Evolutionary conservation across 2,888 invertebrate genomes (phyloP).

Genomic region (Campopleginae sp.): DNA sequence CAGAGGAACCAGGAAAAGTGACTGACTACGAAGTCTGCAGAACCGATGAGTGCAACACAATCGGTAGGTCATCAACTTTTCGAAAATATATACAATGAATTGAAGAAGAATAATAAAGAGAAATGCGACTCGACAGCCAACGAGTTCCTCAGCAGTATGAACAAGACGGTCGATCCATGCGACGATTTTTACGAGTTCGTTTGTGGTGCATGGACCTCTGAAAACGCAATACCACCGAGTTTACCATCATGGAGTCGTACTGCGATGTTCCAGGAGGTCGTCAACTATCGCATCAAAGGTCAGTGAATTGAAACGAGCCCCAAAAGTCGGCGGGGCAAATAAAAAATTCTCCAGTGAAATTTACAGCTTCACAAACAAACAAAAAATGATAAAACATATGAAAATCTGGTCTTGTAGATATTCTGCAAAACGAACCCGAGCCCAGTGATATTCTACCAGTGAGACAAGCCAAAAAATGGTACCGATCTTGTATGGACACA

Average conservation of each 20-base stretch:
- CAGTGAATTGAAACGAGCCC: neutral
- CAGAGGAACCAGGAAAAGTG: neutral
- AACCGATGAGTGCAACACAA: conserved; percentile 56
- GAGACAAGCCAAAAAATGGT: conserved; percentile 72
- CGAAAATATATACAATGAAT: neutral
- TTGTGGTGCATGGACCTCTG: conserved; percentile 71
- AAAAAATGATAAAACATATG: neutral
- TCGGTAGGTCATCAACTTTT: neutral
- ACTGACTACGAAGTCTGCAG: conserved; percentile 46
- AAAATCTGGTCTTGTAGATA: conserved; percentile 48
- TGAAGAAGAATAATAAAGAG: neutral
- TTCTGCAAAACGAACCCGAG: conserved; percentile 58
- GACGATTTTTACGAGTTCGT: conserved; percentile 74
- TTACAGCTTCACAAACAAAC: neutral
- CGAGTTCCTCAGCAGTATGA: conserved; percentile 66
- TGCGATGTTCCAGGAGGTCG: conserved; percentile 58
- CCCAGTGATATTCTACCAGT: conserved; percentile 70
- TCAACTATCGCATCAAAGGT: conserved; percentile 62
- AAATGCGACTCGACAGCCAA: conserved; percentile 51
- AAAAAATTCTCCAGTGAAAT: neutral
- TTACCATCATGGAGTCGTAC: conserved; percentile 66
- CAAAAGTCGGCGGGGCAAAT: neutral
- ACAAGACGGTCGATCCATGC: conserved; percentile 73
- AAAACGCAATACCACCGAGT: conserved; percentile 69
- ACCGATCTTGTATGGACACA: conserved; percentile 71